These are phyloP conservation scores for Drosophila barbarae DNA, from an alignment of 2,888 invertebrate genomes.

Conservation along the genomic window DNA sequence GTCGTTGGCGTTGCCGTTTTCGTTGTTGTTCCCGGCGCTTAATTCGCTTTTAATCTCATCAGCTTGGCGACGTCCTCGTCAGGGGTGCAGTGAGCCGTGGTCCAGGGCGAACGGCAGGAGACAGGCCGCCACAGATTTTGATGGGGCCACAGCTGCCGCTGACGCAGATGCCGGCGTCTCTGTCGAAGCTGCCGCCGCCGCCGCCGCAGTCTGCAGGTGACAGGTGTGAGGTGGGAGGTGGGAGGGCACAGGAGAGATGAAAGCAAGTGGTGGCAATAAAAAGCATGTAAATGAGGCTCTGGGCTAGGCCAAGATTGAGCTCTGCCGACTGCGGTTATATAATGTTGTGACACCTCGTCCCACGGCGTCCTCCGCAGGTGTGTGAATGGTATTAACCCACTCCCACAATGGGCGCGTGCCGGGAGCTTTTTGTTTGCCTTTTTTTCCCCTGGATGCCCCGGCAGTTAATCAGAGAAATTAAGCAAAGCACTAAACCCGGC, in stretches of 20 bases:
- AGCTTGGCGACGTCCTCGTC: slow-evolving; percentile 43
- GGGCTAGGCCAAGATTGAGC: slow-evolving; percentile 36
- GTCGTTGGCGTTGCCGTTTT: not conserved
- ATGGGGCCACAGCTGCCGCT: slow-evolving; percentile 40
- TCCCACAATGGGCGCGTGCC: slow-evolving; percentile 36
- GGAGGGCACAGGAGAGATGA: too few relatives aligned
- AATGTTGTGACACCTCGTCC: slow-evolving; percentile 40
- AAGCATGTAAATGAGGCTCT: slow-evolving; percentile 57
- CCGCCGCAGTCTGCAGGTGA: slow-evolving; percentile 50
- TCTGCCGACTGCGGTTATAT: slow-evolving; percentile 45
- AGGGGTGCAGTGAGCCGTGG: slow-evolving; percentile 54
- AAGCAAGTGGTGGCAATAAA: slow-evolving; percentile 53
- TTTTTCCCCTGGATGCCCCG: slow-evolving; percentile 26
- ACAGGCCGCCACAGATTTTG: slow-evolving; percentile 51
- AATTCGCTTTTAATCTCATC: slow-evolving; percentile 68
- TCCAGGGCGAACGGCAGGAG: slow-evolving; percentile 38
- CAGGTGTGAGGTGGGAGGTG: slow-evolving; percentile 33
- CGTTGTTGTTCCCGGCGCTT: slow-evolving; percentile 57
- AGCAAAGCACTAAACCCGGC: slow-evolving; percentile 46
- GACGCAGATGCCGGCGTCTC: slow-evolving; percentile 21
- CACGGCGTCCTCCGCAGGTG: slow-evolving; percentile 31
- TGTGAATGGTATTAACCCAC: slow-evolving; percentile 32
- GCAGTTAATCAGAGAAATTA: slow-evolving; percentile 67
- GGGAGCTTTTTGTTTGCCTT: slow-evolving; percentile 28
- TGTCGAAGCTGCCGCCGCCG: slow-evolving; percentile 5